Percentiles rank a stretch among this genome's conserved stretches.
Evolutionary conservation across 2,113 vertebrate genomes (phyloP).

Genomic region (Petrocephalus zakoni): DNA sequence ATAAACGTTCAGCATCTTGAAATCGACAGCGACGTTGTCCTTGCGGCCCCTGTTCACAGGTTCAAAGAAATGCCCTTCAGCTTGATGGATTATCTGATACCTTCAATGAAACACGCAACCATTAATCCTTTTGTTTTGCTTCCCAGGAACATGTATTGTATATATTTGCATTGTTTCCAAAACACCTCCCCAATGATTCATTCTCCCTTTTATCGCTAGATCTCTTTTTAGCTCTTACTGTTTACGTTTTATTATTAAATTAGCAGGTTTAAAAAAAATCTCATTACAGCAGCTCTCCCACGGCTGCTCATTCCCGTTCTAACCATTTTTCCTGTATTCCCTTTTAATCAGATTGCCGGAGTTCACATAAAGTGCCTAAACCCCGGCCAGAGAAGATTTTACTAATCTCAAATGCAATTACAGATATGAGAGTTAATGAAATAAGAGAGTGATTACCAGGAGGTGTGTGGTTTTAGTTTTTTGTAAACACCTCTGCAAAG

Average conservation of each 20-base stretch:
- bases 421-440: conserved; percentile 56
- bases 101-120: neutral
- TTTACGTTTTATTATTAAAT: conserved; percentile 62
- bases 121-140: conserved; percentile 38
- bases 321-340: conserved; percentile 39
- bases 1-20: neutral
- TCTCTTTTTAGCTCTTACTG: conserved; percentile 37
- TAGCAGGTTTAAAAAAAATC: conserved; percentile 47
- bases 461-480: conserved; percentile 22
- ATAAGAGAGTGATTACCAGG: conserved; percentile 49
- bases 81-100: conserved; percentile 54
- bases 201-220: conserved; percentile 22
- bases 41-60: conserved; percentile 46
- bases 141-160: conserved; percentile 40
- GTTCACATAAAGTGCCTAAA: conserved; percentile 52
- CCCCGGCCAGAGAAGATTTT: conserved; percentile 42
- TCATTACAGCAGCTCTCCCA: conserved; percentile 48
- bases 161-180: conserved; percentile 45
- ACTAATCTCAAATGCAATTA: conserved; percentile 60
- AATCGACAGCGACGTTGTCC: neutral
- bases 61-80: conserved; percentile 53
- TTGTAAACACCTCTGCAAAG: conserved; percentile 34
- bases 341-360: conserved; percentile 53
- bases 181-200: conserved; percentile 18
- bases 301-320: conserved; percentile 20